Evolutionary conservation across 1,140 invertebrate genomes (phyloP), one percentile per base, ranked within the genome.

Genomic region (Globodera ellingtonae): DNA sequence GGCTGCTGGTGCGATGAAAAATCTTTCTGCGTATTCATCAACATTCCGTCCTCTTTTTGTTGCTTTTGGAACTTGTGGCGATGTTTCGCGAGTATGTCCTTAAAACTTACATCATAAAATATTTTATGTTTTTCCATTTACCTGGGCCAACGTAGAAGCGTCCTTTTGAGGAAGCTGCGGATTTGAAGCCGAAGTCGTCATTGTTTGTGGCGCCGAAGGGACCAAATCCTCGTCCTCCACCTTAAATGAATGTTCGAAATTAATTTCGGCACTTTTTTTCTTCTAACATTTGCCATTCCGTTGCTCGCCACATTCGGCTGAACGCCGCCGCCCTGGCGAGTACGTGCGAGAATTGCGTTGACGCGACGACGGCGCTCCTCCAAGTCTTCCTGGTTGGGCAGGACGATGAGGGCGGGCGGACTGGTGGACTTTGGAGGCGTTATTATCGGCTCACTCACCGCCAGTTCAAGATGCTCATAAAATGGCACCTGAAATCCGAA

Each of bases 271-370:
- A 66, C 3, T 48, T 21, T n/a, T 44, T 44, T 44, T 50, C 21
- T 21, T 3, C 52, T 50, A 24, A 72, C 52, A 72, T 50, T 52
- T 52, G 10, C 62, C 0, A n/a, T 75, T 59, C n/a, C 21, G 62
- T 78, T 47, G n/a, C 21, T 46, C 3, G 21, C 73, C 50, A 21
- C 59, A 9, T 74, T 78, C 48, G 35, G 56, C 21, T 6, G 35
- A 4, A 18, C 79, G 4, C 9, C 24, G 4, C 44, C 79, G 18
- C 66, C 81, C n/a, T 56, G 52, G 13, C 80, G 67, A 6, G 82
- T 81, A n/a, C 74, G 82, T 18, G 81, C 79, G n/a, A 81, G 81
- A 47, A 81, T 84, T 56, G 83, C 81, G 35, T 73, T 72, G n/a
- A 81, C 15, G 47, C 62, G 56, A n/a, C 73, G 70, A n/a, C 81